Evolutionary conservation across 2,888 invertebrate species (phyloP), one percentile per base, ranked within the genome.

Genomic region (Megalurothrips usitatus): DNA sequence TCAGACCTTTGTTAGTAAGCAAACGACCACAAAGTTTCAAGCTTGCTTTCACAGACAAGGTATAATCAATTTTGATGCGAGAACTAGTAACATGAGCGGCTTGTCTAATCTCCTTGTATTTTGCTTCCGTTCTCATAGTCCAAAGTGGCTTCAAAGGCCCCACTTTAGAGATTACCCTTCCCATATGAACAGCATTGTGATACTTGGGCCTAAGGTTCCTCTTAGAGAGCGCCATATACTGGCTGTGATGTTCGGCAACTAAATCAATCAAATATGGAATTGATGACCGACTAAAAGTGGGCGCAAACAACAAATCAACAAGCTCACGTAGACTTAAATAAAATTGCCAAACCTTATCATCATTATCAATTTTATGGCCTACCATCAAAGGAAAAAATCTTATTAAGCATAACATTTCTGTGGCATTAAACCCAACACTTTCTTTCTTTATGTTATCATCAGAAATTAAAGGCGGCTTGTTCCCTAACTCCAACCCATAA

Each of bases 351-450:
- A 63, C 63, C 19, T 10, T 17, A 19, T 10, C 19, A 17, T 63
- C 19, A 6, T 63, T 6, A 63, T 10, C 19, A 63, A 63, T 19
- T 63, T 63, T 63, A 48, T 83, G 82, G 17, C 82, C 82, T 47
- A 82, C 82, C 17, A 83, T 49, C 26, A 83, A 79, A 23, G 81
- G 28, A 78, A 83, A 82, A 79, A 82, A 78, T 12, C 79, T 43
- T 17, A 82, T 79, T 49, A 83, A 82, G 79, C 80, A 82, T 26
- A 81, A 81, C 81, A 83, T 82, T 82, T 82, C 83, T 75, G 75
- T 81, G 14, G 83, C 83, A 49, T 82, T 79, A 78, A 82, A 80
- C 79, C 81, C 81, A n/a, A 82, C 19, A 14, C 78, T 58, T 68
- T 80, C 81, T 80, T 80, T 81, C 28, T 63, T 47, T 17, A 82